Base-by-base conservation (phyloP, 2,888 invertebrate species). In the Drosophila borealis region DNA sequence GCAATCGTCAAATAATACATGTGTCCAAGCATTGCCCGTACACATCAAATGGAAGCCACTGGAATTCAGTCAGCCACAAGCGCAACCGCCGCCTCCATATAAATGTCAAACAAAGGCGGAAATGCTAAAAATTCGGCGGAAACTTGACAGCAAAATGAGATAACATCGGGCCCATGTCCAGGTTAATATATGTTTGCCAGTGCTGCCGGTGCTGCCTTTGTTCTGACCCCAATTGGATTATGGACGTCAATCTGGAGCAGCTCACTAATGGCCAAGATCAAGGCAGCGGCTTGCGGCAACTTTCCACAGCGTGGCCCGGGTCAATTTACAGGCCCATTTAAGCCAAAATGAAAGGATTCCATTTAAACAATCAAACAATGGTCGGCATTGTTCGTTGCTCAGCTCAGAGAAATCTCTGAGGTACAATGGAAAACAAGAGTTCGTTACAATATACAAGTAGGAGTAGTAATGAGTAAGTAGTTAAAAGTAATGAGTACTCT, bases 51-150 rank as follows among this genome's bases (percentile, higher is more conserved):
- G 68, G 17, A 59, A 66, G 62, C 64, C 79, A 62, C 65, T 54
- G 53, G 14, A 17, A 57, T 41, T 17, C 45, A 48, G 41, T 45
- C 61, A 29, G 29, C 29, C 41, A 49, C 61, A 41, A 17, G 17
- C 17, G 17, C 17, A 17, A 17, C 17, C 17, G 17, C n/a, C 21
- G 49, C 21, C 57, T 25, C 62, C 70, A 64, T 63, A 63, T 29
- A 61, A 77, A 78, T 82, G 83, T 83, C 81, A 86, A 83, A 83
- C 57, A 70, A 70, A 49, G 45, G 59, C 69, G 83, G 81, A 88
- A 77, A 77, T 70, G 77, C 59, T 65, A 62, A 74, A 80, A 76
- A 63, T 78, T 74, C 57, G 44, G 37, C 73, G 63, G 66, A 82
- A 80, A 61, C 70, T 49, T 50, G 39, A 62, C 72, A 72, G 65